Base-by-base conservation (phyloP, 2,888 invertebrate genomes). In the Lacanobia oleracea region DNA sequence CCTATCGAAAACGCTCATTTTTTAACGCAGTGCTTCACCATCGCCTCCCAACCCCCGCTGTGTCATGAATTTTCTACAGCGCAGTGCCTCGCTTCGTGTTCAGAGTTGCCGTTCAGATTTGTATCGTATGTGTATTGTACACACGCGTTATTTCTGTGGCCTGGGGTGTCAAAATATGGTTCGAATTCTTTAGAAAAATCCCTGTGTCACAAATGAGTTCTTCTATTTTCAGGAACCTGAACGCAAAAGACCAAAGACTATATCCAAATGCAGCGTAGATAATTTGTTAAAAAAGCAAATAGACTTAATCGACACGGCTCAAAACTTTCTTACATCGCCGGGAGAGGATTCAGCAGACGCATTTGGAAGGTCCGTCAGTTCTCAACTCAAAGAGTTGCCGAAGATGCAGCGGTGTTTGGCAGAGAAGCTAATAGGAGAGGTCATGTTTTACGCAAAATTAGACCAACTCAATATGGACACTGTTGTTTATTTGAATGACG, bases 391-490 rank as follows among this genome's bases (percentile, higher is more conserved):
- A 23, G 69, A 60, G 40, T 21, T 70, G 5, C 53, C 60, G 2
- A 66, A 69, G 33, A 7, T 54, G 48, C 69, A 69, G n/a, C 66
- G 66, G 48, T 67, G 69, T 48, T 56, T 69, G 23, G 69, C 69
- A 2, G 69, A 69, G 40, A 61, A 61, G 50, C 27, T 69, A 56
- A 72, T 72, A 50, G 59, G 51, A 27, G 69, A 69, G 61, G 67
- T 72, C 21, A 57, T 66, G 14, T 71, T 64, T 74, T 45, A 51
- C 33, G 66, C 73, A 45, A 77, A 76, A 72, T 56, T 69, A 56
- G 61, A 69, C 23, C 60, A 61, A 50, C 54, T 70, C 3, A 69
- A 61, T 18, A 40, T 61, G 45, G 69, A 48, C 6, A 61, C 72
- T 14, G 54, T 56, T 14, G 37, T 69, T n/a, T 45, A 61, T 54